Percentiles rank a stretch among this genome's conserved stretches.
These are phyloP conservation scores for Scophthalmus maximus DNA, from an alignment of 2,113 vertebrate species.

Conservation along the genomic window DNA sequence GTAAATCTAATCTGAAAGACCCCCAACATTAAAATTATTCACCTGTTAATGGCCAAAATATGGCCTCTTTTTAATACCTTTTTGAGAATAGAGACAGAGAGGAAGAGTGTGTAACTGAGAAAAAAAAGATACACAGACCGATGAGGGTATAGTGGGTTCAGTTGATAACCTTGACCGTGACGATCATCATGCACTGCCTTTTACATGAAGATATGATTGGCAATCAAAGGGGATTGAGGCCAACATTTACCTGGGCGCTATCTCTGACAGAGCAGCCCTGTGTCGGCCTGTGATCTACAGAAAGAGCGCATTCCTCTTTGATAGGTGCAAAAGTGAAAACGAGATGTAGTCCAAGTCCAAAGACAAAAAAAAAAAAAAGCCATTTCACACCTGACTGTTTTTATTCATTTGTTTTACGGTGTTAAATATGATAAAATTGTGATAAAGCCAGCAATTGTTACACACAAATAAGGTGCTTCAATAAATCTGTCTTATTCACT, in stretches of 20 bases:
- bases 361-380: slow-evolving; percentile 14
- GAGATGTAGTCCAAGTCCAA: slow-evolving; percentile 27
- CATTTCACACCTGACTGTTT: too few relatives aligned
- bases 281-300: slow-evolving; percentile 55
- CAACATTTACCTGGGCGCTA: slow-evolving; percentile 70
- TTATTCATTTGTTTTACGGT: too few relatives aligned
- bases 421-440: too few relatives aligned
- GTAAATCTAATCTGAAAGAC: background rate
- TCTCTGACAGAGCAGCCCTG: slow-evolving; percentile 68
- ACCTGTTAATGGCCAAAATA: background rate
- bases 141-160: slow-evolving; percentile 11
- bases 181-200: slow-evolving; percentile 46
- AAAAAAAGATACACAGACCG: slow-evolving; percentile 23
- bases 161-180: slow-evolving; percentile 62
- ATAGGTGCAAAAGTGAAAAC: slow-evolving; percentile 19
- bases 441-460: too few relatives aligned
- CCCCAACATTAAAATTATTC: background rate
- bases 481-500: too few relatives aligned
- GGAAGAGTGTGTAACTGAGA: slow-evolving; percentile 20
- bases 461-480: too few relatives aligned
- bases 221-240: slow-evolving; percentile 47
- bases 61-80: background rate
- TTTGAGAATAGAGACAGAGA: background rate
- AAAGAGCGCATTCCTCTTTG: slow-evolving; percentile 51
- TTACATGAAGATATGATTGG: slow-evolving; percentile 57